Percentiles rank a stretch among this genome's conserved stretches.
Conservation (phyloP, 2,797 vertebrate genomes). For the Rhinoraja longicauda region DNA sequence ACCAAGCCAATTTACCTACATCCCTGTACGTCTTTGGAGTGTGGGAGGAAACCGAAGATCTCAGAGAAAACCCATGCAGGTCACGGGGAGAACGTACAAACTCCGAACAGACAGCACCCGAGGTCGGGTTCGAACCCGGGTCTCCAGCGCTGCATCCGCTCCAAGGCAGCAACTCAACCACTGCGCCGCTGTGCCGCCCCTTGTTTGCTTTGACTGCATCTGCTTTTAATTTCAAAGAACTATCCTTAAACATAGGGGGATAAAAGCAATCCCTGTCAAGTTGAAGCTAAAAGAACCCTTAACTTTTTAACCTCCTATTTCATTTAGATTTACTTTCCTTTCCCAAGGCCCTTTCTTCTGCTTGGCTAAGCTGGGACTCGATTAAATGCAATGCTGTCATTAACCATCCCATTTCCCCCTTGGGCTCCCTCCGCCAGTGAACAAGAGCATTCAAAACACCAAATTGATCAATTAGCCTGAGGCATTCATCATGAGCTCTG, state of each 20-base stretch:
- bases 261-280: not conserved
- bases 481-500: not conserved
- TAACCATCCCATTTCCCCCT: not conserved
- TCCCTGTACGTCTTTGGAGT: too few relatives aligned
- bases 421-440: not conserved
- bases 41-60: too few relatives aligned
- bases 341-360: not conserved
- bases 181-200: too few relatives aligned
- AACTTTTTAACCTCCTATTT: not conserved
- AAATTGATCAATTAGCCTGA: not conserved
- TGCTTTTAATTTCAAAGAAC: not conserved
- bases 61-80: too few relatives aligned
- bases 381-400: not conserved
- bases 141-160: too few relatives aligned
- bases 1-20: too few relatives aligned
- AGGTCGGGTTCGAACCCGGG: too few relatives aligned
- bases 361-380: not conserved
- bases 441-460: not conserved
- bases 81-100: too few relatives aligned
- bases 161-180: too few relatives aligned
- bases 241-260: not conserved
- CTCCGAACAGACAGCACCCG: too few relatives aligned
- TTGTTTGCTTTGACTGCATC: too few relatives aligned
- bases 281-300: not conserved
- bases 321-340: not conserved